These are phyloP conservation scores for Psilopogon haemacephalus DNA, from an alignment of 2,113 vertebrate species.

Conservation along the genomic window DNA sequence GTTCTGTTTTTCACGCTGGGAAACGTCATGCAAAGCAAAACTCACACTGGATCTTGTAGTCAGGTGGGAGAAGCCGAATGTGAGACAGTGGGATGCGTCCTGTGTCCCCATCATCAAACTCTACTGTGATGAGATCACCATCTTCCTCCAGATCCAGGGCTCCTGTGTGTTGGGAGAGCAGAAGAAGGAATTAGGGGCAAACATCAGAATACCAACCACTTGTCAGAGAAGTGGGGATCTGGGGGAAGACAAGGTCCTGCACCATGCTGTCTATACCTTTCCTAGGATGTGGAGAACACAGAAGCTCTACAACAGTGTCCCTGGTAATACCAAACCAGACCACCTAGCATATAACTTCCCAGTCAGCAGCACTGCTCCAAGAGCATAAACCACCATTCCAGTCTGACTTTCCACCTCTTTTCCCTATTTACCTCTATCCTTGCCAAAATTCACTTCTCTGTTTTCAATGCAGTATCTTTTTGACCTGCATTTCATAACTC, in stretches of 20 bases:
- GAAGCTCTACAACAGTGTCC: background rate
- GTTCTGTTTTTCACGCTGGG: background rate
- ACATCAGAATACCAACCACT: background rate
- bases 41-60: constrained; percentile 99
- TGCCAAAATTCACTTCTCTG: background rate
- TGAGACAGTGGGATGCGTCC: constrained; percentile 95
- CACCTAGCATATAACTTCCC: background rate
- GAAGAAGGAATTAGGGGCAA: background rate
- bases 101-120: constrained; percentile 97
- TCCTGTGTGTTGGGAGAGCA: constrained; percentile 71
- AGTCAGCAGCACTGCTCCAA: background rate
- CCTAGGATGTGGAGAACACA: background rate
- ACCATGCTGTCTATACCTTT: background rate
- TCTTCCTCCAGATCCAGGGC: constrained; percentile 88
- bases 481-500: background rate
- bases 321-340: background rate
- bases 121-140: constrained; percentile 93
- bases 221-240: background rate
- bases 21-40: background rate
- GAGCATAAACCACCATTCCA: background rate
- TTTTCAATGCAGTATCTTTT: background rate
- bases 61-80: constrained; percentile 92
- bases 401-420: background rate
- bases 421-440: background rate
- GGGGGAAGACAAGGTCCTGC: background rate